Percentiles rank a stretch among this genome's conserved stretches.
Evolutionary conservation across 2,888 invertebrate species (phyloP).

Genomic region (Temnothorax rugatulus): DNA sequence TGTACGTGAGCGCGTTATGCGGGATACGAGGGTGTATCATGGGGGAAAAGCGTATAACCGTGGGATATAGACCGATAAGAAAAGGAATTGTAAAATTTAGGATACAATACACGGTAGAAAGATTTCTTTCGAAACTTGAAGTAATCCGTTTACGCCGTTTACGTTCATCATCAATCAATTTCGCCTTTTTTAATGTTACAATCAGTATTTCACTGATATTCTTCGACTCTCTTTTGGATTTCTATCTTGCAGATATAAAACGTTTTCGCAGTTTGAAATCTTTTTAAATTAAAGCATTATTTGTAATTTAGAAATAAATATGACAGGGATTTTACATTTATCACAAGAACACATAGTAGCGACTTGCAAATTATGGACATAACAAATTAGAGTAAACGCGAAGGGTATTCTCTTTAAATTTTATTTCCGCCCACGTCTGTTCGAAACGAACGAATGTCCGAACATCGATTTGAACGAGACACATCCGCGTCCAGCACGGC

Average conservation of each 20-base stretch:
- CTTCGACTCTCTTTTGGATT: not conserved
- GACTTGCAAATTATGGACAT: not conserved
- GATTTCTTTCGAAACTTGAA: not conserved
- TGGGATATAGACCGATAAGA: not conserved
- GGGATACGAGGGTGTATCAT: not conserved
- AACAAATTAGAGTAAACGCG: not conserved
- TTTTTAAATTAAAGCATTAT: not conserved
- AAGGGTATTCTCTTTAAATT: not conserved
- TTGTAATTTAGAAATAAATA: not conserved
- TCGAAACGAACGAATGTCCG: not conserved
- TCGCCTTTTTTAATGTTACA: not conserved
- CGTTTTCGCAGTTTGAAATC: not conserved
- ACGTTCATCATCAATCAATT: not conserved
- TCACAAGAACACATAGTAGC: too few species aligned
- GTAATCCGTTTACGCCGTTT: too few species aligned
- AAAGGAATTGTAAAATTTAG: not conserved
- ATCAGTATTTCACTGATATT: not conserved
- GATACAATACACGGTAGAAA: not conserved
- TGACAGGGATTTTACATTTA: not conserved
- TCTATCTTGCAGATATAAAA: not conserved
- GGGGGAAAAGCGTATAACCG: not conserved
- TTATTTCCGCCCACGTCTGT: not conserved
- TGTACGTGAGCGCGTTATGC: conserved; percentile 14
- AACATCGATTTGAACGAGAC: conserved; percentile 9
- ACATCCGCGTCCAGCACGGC: not conserved